phyloP scores from a whole-genome alignment of 2,113 vertebrate species.

The Leptobrachium ailaonicum region DNA sequence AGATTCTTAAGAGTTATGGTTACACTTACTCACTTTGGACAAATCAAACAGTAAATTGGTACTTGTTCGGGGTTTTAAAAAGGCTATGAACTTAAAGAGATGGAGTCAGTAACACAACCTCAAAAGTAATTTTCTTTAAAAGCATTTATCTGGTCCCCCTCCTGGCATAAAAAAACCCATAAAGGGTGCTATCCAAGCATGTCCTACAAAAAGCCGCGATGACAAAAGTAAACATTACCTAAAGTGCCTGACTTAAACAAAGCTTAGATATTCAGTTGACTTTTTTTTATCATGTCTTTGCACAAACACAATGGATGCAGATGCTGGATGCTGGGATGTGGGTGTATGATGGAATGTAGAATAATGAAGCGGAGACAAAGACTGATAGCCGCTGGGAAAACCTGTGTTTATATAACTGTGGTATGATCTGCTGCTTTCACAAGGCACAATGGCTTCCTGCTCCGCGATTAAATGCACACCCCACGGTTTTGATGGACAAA shows the following conservation, averaged over 20 bases:
- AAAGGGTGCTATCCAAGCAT: too few species aligned
- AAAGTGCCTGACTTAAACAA: constrained; percentile 29
- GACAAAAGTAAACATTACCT: neutral
- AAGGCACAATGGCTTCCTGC: constrained; percentile 44
- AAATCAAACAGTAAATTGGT: too few species aligned
- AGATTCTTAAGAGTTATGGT: too few species aligned
- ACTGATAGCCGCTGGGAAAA: constrained; percentile 41
- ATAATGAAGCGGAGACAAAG: constrained; percentile 33
- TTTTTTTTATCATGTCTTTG: constrained; percentile 24
- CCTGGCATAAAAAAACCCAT: too few species aligned
- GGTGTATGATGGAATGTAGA: constrained; percentile 44
- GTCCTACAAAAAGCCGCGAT: too few species aligned
- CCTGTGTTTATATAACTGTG: constrained; percentile 29
- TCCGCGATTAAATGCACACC: constrained; percentile 31
- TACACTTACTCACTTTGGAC: too few species aligned
- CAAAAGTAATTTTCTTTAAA: too few species aligned
- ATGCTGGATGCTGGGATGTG: constrained; percentile 40
- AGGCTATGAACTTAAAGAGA: too few species aligned
- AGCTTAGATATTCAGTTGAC: neutral
- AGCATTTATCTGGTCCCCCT: too few species aligned
- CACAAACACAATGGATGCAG: constrained; percentile 43
- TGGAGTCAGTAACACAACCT: too few species aligned
- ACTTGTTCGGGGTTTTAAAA: too few species aligned
- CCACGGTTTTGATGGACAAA: constrained; percentile 43
- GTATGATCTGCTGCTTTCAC: constrained; percentile 23